These are phyloP conservation scores for Ypsolopha sequella DNA, from an alignment of 2,888 invertebrate genomes.

Conservation along the genomic window DNA sequence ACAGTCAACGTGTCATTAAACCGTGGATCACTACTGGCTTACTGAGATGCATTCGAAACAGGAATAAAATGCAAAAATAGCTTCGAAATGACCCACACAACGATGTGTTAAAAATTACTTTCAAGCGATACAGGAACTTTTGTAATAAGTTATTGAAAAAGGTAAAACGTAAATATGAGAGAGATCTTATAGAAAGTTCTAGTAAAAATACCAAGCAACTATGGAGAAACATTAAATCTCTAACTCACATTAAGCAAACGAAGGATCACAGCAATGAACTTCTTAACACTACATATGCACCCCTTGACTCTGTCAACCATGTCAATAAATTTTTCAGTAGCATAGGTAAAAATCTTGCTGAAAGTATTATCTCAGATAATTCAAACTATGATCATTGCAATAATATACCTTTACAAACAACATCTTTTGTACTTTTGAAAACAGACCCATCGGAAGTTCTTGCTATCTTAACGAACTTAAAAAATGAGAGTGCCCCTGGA, in stretches of 20 bases:
- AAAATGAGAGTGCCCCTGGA: conserved; percentile 5
- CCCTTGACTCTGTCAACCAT: background rate
- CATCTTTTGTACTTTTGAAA: conserved; percentile 2
- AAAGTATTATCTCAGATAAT: background rate
- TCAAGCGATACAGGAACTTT: conserved; percentile 1
- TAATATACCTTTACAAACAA: background rate
- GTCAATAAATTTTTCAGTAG: conserved; percentile 3
- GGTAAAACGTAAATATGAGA: background rate
- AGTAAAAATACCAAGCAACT: background rate
- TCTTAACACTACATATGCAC: background rate
- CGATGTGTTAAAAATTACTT: background rate
- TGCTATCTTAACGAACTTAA: background rate
- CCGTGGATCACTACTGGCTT: background rate
- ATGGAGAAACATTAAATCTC: background rate
- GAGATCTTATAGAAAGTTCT: background rate
- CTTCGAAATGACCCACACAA: background rate
- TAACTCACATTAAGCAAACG: background rate
- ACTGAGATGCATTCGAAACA: background rate
- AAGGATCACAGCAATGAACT: background rate
- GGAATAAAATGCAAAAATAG: background rate
- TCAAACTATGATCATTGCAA: background rate
- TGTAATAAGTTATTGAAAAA: conserved; percentile 1
- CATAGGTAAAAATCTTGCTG: conserved; percentile 1
- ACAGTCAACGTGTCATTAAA: background rate
- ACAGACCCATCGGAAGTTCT: background rate